Evolutionary conservation across 2,113 vertebrate species (phyloP).

Genomic region (Oplegnathus fasciatus): DNA sequence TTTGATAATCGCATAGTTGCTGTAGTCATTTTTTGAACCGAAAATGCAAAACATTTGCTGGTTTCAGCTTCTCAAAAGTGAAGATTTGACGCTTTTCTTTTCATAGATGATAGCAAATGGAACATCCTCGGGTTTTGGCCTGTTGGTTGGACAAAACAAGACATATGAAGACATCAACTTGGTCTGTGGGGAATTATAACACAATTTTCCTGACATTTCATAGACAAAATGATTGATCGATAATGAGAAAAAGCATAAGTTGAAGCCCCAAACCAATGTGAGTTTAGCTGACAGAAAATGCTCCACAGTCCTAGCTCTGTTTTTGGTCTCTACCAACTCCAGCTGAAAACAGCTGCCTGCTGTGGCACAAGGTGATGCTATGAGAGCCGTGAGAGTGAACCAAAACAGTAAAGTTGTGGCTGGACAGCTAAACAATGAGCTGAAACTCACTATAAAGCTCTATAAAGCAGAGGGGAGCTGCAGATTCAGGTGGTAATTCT

Average conservation of each 20-base stretch:
- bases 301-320: not conserved
- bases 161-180: too few species aligned
- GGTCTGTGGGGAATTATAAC: too few species aligned
- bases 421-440: not conserved
- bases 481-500: not conserved
- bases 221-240: not conserved
- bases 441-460: not conserved
- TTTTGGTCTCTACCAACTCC: too few species aligned
- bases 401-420: not conserved
- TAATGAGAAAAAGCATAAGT: not conserved
- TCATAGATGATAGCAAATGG: not conserved
- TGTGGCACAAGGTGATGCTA: too few species aligned
- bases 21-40: too few species aligned
- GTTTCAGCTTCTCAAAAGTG: too few species aligned
- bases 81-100: too few species aligned
- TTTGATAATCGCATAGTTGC: too few species aligned
- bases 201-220: not conserved
- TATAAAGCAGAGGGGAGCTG: not conserved
- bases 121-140: not conserved
- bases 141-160: too few species aligned
- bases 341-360: too few species aligned
- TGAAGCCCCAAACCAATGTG: not conserved
- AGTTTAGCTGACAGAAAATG: too few species aligned
- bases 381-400: not conserved
- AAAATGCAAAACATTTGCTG: too few species aligned